Evolutionary conservation across 2,797 vertebrate species (phyloP), one percentile per base, ranked within the genome.

Genomic region (Rhinichthys osculus): DNA sequence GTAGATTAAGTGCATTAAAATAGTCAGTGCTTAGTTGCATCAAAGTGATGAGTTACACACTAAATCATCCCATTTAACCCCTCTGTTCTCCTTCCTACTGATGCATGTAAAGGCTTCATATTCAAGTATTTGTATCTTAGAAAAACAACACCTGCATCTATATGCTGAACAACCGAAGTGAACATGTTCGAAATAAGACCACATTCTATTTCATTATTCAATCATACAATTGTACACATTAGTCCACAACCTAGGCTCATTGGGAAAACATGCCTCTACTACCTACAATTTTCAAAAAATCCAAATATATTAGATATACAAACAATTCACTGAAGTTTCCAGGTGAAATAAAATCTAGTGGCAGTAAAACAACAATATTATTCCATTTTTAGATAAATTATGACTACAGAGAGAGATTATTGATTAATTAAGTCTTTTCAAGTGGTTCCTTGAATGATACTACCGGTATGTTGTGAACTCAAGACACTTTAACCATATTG

Each of bases 111-210:
- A 52, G 30, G 40, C 9, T 76, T 47, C 30, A 50, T 76, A 64
- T 50, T 23, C 57, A 78, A 67, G 35, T 40, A 69, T 54, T 78
- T 73, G 30, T 27, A 76, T 83, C 7, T 76, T 42, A 66, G 27
- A 66, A 83, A 73, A 73, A 54, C 30, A 81, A 13, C 17, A 72
- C 19, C 82, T 66, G 82, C 30, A 35, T 83, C 42, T 83, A 21
- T 67, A 52, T 40, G 8, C 33, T 73, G 38, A 16, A 82, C 38
- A 73, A 57, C 7, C 47, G 0, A 54, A 77, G n/a, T 30, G 35
- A 76, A 35, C 19, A 77, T 27, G 23, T 77, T 3, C n/a, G 7
- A 50, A 64, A 62, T 44, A 47, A 66, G 17, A 64, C 1, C n/a
- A 82, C 27, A 35, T 59, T 47, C 7, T 13, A 21, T 62, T 30